These are phyloP conservation scores for Cebus imitator DNA, from an alignment of 2,113 vertebrate genomes.

Conservation along the genomic window DNA sequence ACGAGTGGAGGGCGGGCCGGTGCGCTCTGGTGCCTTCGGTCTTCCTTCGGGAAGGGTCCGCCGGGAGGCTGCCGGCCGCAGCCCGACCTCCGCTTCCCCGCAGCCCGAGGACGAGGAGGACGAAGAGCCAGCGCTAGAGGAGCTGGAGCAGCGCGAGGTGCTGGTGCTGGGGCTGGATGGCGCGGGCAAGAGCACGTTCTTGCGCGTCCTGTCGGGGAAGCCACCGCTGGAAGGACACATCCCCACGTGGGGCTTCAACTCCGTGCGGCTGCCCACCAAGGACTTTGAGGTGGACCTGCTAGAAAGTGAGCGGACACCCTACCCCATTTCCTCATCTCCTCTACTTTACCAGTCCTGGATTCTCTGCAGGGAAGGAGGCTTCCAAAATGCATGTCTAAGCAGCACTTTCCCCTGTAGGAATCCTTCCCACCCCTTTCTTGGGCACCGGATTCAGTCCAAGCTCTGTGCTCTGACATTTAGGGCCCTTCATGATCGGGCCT, in stretches of 20 bases:
- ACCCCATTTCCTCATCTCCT: rapidly evolving
- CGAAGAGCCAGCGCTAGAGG: constrained; percentile 75
- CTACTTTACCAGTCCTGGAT: not conserved
- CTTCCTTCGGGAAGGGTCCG: not conserved
- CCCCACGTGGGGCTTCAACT: constrained; percentile 93
- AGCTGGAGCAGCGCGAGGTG: constrained; percentile 87
- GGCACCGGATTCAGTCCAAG: not conserved
- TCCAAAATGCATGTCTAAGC: not conserved
- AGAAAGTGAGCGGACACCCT: constrained; percentile 87
- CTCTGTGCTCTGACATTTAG: not conserved
- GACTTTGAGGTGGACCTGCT: constrained; percentile 91
- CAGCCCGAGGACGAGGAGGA: constrained; percentile 65
- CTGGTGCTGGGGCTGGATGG: constrained; percentile 95
- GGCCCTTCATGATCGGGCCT: not conserved
- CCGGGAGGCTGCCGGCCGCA: not conserved
- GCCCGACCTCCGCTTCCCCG: not conserved
- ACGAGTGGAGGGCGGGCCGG: not conserved
- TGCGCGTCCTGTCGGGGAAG: constrained; percentile 86
- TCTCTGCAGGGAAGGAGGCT: not conserved
- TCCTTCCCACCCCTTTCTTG: not conserved
- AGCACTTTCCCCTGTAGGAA: not conserved
- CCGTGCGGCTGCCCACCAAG: constrained; percentile 85
- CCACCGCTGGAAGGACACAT: constrained; percentile 78
- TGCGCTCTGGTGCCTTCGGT: not conserved
- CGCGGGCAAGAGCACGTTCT: constrained; percentile 93